Conservation (phyloP, 1,140 invertebrate species). For the Drosophila pseudoananassae region DNA sequence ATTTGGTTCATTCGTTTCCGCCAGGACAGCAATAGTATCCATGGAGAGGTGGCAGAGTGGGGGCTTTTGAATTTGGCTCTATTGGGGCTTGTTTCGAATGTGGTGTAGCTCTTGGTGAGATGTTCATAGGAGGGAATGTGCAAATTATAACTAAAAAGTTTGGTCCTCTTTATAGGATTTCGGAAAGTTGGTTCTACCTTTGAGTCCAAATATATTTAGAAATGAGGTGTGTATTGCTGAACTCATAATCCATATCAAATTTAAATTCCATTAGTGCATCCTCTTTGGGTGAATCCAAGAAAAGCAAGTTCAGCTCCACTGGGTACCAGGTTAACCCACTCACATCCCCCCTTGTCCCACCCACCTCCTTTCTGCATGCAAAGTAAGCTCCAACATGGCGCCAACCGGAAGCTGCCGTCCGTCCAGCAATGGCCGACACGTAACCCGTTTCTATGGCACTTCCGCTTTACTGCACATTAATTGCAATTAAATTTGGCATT, state of each 20-base stretch:
- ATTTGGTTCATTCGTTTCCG: constrained; percentile 23
- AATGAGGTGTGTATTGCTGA: too few relatives aligned
- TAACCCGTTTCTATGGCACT: constrained; percentile 57
- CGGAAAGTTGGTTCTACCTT: too few relatives aligned
- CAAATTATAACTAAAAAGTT: too few relatives aligned
- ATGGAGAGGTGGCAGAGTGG: too few relatives aligned
- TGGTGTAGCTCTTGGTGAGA: not conserved
- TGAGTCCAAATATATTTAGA: too few relatives aligned
- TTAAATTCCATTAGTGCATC: constrained; percentile 10
- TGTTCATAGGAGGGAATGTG: too few relatives aligned
- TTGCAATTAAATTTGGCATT: constrained; percentile 80
- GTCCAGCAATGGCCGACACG: constrained; percentile 42
- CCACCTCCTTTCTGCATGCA: not conserved
- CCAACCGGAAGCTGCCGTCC: constrained; percentile 62
- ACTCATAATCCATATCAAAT: not conserved
- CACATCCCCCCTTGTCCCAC: not conserved
- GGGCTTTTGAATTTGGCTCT: not conserved
- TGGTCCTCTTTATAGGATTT: too few relatives aligned
- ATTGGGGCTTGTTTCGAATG: not conserved
- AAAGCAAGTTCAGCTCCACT: not conserved
- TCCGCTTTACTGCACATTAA: constrained; percentile 74
- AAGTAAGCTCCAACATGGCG: constrained; percentile 45
- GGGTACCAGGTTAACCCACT: constrained; percentile 13
- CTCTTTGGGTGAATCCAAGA: constrained; percentile 2
- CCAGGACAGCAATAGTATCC: not conserved